These are phyloP conservation scores for Tuta absoluta DNA, from an alignment of 2,888 invertebrate genomes.

Conservation along the genomic window DNA sequence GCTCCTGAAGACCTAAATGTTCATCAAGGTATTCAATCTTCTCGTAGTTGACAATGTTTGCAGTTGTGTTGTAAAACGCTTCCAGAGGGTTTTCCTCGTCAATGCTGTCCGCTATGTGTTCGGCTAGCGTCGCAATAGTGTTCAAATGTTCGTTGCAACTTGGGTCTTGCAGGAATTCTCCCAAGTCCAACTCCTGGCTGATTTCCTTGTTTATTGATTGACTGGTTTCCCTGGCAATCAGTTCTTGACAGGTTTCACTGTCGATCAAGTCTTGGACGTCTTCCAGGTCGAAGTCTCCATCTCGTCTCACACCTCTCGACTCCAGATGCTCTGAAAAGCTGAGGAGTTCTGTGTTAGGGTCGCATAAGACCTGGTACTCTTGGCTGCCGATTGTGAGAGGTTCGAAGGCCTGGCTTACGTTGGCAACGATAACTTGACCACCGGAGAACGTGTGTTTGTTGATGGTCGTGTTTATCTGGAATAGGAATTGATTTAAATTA, in stretches of 20 bases:
- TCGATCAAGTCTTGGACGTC: slow-evolving; percentile 54
- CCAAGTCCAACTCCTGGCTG: neutral
- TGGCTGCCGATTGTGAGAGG: neutral
- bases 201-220: slow-evolving; percentile 37
- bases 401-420: neutral
- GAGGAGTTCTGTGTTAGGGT: neutral
- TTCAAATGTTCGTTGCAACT: slow-evolving; percentile 8
- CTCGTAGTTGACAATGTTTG: slow-evolving; percentile 39
- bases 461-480: slow-evolving; percentile 56
- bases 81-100: slow-evolving; percentile 42
- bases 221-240: too few species aligned
- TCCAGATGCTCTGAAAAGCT: slow-evolving; percentile 42
- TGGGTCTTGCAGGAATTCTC: slow-evolving; percentile 39
- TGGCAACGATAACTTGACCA: slow-evolving; percentile 59
- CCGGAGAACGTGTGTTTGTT: slow-evolving; percentile 63
- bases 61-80: slow-evolving; percentile 40
- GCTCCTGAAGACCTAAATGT: neutral
- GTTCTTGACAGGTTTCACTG: too few species aligned
- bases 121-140: slow-evolving; percentile 29
- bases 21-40: slow-evolving; percentile 35
- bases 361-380: too few species aligned
- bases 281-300: slow-evolving; percentile 27
- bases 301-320: slow-evolving; percentile 45
- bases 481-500: slow-evolving; percentile 23
- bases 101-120: slow-evolving; percentile 17